These are phyloP conservation scores for Leptinotarsa lineolata DNA, from an alignment of 1,140 invertebrate species.

Conservation along the genomic window DNA sequence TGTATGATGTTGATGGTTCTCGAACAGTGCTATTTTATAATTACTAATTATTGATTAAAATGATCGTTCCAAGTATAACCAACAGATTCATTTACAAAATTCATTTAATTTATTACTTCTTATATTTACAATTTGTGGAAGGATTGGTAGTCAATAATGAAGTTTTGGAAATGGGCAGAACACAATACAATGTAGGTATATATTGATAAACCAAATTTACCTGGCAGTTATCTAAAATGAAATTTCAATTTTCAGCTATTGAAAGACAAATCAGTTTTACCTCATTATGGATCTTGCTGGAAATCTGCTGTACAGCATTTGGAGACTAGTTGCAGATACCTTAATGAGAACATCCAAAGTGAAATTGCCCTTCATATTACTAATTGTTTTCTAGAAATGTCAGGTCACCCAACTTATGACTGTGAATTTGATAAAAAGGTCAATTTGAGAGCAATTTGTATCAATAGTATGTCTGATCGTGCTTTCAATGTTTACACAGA, in stretches of 20 bases:
- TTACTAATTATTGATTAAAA: too few relatives aligned
- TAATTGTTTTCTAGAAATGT: slow-evolving; percentile 70
- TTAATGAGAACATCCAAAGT: slow-evolving; percentile 66
- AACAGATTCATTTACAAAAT: too few relatives aligned
- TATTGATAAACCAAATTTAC: background rate
- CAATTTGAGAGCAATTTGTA: slow-evolving; percentile 59
- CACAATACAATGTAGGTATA: background rate
- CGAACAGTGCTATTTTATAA: too few relatives aligned
- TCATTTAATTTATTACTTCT: too few relatives aligned
- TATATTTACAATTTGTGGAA: background rate
- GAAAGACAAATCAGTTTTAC: slow-evolving; percentile 54
- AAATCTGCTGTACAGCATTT: slow-evolving; percentile 61
- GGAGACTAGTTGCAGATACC: slow-evolving; percentile 61
- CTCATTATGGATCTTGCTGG: slow-evolving; percentile 68
- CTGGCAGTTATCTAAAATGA: background rate
- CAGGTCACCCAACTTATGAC: slow-evolving; percentile 60
- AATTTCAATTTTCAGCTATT: slow-evolving; percentile 44
- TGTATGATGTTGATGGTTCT: too few relatives aligned
- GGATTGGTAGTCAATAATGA: background rate
- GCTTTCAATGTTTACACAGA: slow-evolving; percentile 67
- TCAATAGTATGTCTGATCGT: slow-evolving; percentile 62
- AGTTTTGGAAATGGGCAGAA: background rate
- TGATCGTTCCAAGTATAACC: too few relatives aligned
- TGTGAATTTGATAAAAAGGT: slow-evolving; percentile 58
- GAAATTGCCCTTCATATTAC: slow-evolving; percentile 66